Base-by-base conservation (phyloP, 2,113 vertebrate genomes). In the Piaya cayana region DNA sequence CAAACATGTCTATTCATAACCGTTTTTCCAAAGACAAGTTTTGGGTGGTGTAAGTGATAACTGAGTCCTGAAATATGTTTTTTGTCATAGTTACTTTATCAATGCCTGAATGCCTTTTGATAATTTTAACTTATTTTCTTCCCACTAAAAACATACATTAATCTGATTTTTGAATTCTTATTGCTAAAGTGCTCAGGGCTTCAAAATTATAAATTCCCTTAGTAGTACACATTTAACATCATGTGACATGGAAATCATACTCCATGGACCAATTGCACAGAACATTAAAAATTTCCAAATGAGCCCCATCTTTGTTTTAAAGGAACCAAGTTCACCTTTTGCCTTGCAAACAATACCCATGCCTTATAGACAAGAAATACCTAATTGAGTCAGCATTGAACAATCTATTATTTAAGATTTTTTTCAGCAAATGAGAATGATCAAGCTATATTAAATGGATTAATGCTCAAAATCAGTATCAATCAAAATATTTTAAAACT, bases 401-500 rank as follows among this genome's bases (percentile, higher is more conserved):
- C 12, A 12, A 39, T 39, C 39, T 39, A 39, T 39, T 63, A 49
- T n/a, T 71, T 39, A 86, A 86, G 49, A 88, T 50, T 5, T 55
- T 80, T 71, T 21, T 75, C 56, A 50, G 27, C 15, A 59, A 27
- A 62, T 53, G 45, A 67, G 11, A 84, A 45, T 15, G 42, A 43
- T 67, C 8, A 87, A 89, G 14, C 42, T 45, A 6, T 62, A 49
- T 63, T 95, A 21, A 74, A 34, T 55, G 6, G 2, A 55, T 87
- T 78, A 71, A 55, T 42, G 11, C 6, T 29, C 12, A 1, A 81
- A 67, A 64, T 58, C 43, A 64, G 4, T 70, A 79, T 68, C 9
- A 49, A 3, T 76, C 76, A 96, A 95, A 97, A 95, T 96, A 97
- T 97, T 98, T 98, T 96, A 98, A 97, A 96, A 15, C 6, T 83